Evolutionary conservation across 2,888 invertebrate species (phyloP), one percentile per base, ranked within the genome.

Genomic region (Amblyjoppa proteus): DNA sequence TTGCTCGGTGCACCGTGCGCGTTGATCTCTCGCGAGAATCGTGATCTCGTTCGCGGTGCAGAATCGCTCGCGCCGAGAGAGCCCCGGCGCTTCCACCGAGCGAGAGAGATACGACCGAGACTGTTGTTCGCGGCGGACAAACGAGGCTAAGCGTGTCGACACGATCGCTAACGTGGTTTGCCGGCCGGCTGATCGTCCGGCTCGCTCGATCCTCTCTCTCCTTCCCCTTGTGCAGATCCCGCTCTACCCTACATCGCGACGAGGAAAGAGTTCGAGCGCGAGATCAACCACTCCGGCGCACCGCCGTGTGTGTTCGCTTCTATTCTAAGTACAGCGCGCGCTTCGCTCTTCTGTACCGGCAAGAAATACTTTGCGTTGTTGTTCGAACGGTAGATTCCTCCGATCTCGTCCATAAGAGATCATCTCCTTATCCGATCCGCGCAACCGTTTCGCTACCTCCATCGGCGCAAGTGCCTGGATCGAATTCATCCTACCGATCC

Each of bases 141-240:
- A 93, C 92, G 93, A 93, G 93, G 91, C 90, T 92, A 92, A 93
- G 90, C 90, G 89, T 92, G 92, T 92, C 92, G 91, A 91, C 92
- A 91, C 90, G 80, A 85, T 85, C 83, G 85, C 58, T 83, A 86
- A 83, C 85, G 85, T 83, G 80, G 83, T 77, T 83, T 74, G 69
- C 77, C 16, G 73, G 58, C 71, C 75, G 66, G 80, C 71, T 76
- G 80, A 71, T 81, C 85, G 79, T 84, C 81, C 71, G 69, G 71
- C 51, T 64, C 3, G n/a, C 85, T 66, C n/a, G 77, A 85, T 85
- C 82, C 31, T 77, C 76, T 77, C 76, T 70, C 45, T 45, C 16
- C 70, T 20, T 20, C 74, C 74, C 70, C 74, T 73, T 45, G 25
- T 7, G 53, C 5, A 13, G 25, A 58, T 58, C 28, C 58, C 51